Evolutionary conservation across 2,113 vertebrate genomes (phyloP), one percentile per base, ranked within the genome.

Genomic region (Rhodinocichla rosea): DNA sequence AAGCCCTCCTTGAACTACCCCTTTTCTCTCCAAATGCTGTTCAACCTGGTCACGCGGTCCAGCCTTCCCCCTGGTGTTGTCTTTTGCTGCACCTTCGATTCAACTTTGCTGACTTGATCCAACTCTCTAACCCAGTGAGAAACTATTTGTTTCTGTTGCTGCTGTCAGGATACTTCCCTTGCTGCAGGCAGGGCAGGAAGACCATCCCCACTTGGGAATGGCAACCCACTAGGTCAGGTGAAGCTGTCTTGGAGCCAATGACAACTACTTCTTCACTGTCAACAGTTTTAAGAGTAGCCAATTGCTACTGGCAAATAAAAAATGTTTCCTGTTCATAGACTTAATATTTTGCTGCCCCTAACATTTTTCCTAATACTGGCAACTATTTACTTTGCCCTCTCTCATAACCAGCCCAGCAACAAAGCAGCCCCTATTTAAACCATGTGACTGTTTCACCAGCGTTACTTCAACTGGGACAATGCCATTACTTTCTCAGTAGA

Each of bases 251-350:
- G 60, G 45, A 83, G 90, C 94, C 94, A 94, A 62, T 2, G 22
- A 90, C 75, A 94, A 91, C 92, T 57, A 85, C 62, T 35, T 80
- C 40, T 80, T 73, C 70, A 55, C 53, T 85, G 80, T n/a, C 1
- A 9, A 62, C 2, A 4, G 70, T 88, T 92, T 94, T 80, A 93
- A 80, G 63, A 92, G 70, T 17, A 90, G 90, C 85, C 85, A 96
- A 7, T 93, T 88, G 83, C n/a, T 92, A 62, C 63, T 77, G 88
- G 90, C 92, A 95, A 92, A 95, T 92, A 92, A 95, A 85, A 93
- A 92, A 69, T 35, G 42, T 42, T 95, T 90, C 79, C 85, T 70
- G 55, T 77, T 92, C 82, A 65, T 13, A 90, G 40, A 88, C 63
- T 88, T 90, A 80, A 70, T 80, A 74, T 83, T 92, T 94, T 73